A percentile compares a stretch with the other conserved stretches of the same genome.
Evolutionary conservation across 2,888 invertebrate species (phyloP).

Genomic region (Drosophila affinis): DNA sequence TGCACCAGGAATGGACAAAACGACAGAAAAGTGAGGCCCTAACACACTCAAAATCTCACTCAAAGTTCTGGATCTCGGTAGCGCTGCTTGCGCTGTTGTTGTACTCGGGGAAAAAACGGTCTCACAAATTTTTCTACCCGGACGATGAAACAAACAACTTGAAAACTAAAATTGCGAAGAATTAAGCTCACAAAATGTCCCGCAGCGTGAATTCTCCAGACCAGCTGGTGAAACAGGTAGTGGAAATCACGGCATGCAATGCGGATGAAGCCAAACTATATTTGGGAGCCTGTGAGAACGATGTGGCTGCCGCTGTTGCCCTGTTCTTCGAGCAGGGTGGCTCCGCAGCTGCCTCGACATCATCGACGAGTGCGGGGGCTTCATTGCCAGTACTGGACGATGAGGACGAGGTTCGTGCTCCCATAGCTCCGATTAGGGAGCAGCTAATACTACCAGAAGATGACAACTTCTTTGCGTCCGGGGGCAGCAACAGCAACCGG

Average conservation of each 20-base stretch:
- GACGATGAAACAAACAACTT: neutral
- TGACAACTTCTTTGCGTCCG: constrained; percentile 81
- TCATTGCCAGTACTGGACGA: constrained; percentile 39
- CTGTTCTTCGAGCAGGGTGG: constrained; percentile 80
- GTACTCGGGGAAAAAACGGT: no score
- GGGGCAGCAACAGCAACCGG: constrained; percentile 56
- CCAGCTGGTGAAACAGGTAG: constrained; percentile 76
- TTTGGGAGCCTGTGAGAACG: constrained; percentile 79
- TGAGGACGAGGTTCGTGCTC: constrained; percentile 80
- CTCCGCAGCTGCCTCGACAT: constrained; percentile 33
- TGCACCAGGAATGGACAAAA: no score
- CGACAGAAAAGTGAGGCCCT: no score
- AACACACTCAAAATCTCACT: no score
- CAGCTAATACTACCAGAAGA: constrained; percentile 82
- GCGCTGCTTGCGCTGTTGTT: no score
- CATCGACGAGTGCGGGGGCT: constrained; percentile 18
- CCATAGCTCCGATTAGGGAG: constrained; percentile 83
- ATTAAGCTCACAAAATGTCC: constrained; percentile 46
- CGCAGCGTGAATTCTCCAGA: constrained; percentile 49
- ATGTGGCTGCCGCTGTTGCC: constrained; percentile 82
- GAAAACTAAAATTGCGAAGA: neutral
- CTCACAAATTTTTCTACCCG: no score
- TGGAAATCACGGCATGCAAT: constrained; percentile 81
- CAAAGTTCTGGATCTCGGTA: no score
- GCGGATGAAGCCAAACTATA: constrained; percentile 77